phyloP scores from a whole-genome alignment of 2,888 invertebrate species.

The Mimachlamys varia region DNA sequence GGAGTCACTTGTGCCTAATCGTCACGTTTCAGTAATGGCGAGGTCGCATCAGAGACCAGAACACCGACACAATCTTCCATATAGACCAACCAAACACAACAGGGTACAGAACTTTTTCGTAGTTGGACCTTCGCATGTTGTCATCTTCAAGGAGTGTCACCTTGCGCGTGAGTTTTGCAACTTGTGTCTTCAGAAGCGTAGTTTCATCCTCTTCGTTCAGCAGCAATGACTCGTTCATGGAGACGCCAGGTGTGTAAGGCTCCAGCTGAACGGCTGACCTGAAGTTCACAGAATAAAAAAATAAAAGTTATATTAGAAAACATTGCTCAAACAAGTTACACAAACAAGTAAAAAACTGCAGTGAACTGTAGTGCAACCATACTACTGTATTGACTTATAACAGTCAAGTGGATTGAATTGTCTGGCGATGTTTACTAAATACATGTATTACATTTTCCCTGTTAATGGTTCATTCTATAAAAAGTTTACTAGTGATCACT shows the following conservation, averaged over 20 bases:
- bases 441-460: too few species aligned
- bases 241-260: constrained; percentile 68
- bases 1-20: not conserved
- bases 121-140: constrained; percentile 87
- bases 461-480: too few species aligned
- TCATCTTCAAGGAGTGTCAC: constrained; percentile 94
- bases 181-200: constrained; percentile 74
- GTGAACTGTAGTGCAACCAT: too few species aligned
- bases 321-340: too few species aligned
- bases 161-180: constrained; percentile 93
- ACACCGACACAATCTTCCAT: not conserved
- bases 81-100: not conserved
- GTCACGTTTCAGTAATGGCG: not conserved
- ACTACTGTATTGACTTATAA: too few species aligned
- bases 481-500: too few species aligned
- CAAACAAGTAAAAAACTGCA: too few species aligned
- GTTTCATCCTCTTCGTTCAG: constrained; percentile 72
- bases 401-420: too few species aligned
- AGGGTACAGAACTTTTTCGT: not conserved
- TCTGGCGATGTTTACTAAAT: too few species aligned
- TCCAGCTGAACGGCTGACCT: constrained; percentile 48
- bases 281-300: not conserved
- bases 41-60: not conserved
- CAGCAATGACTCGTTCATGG: constrained; percentile 70
- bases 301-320: not conserved